Conservation (phyloP, 2,113 vertebrate genomes). For the Corythoichthys intestinalis region DNA sequence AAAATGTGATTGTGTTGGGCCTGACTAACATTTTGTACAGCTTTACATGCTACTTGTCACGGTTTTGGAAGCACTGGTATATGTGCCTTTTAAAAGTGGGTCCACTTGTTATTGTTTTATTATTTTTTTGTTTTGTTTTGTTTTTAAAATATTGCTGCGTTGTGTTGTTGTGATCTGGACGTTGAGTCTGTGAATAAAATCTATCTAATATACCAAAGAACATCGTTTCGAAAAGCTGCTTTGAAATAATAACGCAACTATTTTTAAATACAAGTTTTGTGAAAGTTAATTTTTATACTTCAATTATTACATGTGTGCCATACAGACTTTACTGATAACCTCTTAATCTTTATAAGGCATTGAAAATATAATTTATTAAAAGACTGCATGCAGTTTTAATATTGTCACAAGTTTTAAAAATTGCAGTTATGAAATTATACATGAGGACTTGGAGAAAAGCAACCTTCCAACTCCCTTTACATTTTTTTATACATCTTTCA, state of each 20-base stretch:
- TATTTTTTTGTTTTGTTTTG: no score
- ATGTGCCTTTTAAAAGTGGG: no score
- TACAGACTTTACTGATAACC: neutral
- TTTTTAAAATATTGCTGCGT: no score
- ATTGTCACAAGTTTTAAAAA: conserved; percentile 30
- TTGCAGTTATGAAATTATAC: conserved; percentile 25
- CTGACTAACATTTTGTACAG: no score
- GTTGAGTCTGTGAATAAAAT: no score
- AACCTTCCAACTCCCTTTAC: neutral
- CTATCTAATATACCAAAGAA: neutral
- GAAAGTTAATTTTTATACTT: neutral
- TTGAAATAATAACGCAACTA: neutral
- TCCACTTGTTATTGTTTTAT: no score
- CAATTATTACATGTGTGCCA: neutral
- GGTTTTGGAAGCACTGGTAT: no score
- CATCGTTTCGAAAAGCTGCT: neutral
- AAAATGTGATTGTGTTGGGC: no score
- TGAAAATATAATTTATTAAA: neutral
- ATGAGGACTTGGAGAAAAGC: neutral
- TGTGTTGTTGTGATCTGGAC: no score
- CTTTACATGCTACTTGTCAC: no score
- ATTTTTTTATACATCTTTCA: neutral
- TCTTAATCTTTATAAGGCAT: neutral
- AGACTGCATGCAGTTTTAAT: conserved; percentile 32
- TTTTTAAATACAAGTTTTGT: neutral